Evolutionary conservation across 2,888 invertebrate species (phyloP), one percentile per base, ranked within the genome.

Genomic region (Loripinus fragilis): DNA sequence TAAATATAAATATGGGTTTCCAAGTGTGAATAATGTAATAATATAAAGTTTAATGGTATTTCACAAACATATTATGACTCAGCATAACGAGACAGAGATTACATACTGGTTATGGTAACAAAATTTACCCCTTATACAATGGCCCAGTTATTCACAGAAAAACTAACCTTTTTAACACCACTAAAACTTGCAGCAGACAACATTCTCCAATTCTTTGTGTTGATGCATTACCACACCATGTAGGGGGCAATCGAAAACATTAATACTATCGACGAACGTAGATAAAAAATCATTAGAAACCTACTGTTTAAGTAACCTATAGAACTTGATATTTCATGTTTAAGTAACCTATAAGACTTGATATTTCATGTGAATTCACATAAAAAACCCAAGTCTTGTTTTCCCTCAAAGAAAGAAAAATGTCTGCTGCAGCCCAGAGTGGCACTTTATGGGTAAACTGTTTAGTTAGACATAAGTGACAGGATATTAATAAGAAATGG

Each of bases 51-150:
- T 33, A 60, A 2, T 60, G 60, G 60, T 60, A 60, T 60, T 60
- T 60, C 60, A 60, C 60, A 33, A 60, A 60, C 33, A 33, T 60
- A 60, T 60, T 60, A 60, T 60, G 60, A 60, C 60, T 23, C 1
- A 60, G 25, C 52, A 60, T 2, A 15, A 52, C 52, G 60, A 60
- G 60, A 60, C 60, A 60, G 60, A 17, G 28, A 5, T 23, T 2
- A 60, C 33, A 60, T 12, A 45, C 8, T 8, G 12, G 38, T 8
- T 38, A 38, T 12, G 38, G 12, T 38, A 8, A 38, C 38, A 38
- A 38, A 38, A 38, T 38, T 38, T 38, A 38, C 38, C 38, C 38
- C 5, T 38, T 38, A 38, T 38, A 38, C 38, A 5, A 38, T 38
- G 12, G 38, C 12, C 12, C 38, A 38, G 12, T 38, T 38, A 5